Conservation (phyloP, 2,888 invertebrate genomes). For the Chrysodeixis includens region DNA sequence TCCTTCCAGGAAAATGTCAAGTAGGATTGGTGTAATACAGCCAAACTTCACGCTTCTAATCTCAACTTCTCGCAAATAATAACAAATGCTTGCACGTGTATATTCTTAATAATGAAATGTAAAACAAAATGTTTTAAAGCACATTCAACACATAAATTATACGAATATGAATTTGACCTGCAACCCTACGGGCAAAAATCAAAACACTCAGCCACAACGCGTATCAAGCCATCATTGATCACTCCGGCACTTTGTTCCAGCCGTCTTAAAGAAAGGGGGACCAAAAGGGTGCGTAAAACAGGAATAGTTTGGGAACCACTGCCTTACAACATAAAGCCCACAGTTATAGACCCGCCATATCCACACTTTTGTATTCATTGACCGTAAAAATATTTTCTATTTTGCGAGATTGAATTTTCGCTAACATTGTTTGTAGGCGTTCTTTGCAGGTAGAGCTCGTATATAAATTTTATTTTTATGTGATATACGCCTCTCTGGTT, state of each 20-base stretch:
- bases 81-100: no score
- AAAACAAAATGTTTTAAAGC: no score
- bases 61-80: no score
- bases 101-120: no score
- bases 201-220: background rate
- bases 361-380: constrained; percentile 86
- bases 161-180: background rate
- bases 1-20: no score
- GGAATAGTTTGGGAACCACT: constrained; percentile 54
- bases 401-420: constrained; percentile 85
- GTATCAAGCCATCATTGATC: background rate
- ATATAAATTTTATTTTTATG: constrained; percentile 76
- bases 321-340: constrained; percentile 67
- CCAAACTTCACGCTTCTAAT: no score
- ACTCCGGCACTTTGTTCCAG: constrained; percentile 12
- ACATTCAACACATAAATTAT: background rate
- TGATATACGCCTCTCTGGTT: constrained; percentile 62
- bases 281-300: constrained; percentile 35
- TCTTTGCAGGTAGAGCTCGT: constrained; percentile 72
- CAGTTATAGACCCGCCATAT: constrained; percentile 67
- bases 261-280: constrained; percentile 19
- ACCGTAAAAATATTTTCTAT: constrained; percentile 87
- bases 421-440: constrained; percentile 84
- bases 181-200: background rate
- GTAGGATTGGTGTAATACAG: no score